These are phyloP conservation scores for Eudasyphora cyanicolor DNA, from an alignment of 2,888 invertebrate species.

Conservation along the genomic window DNA sequence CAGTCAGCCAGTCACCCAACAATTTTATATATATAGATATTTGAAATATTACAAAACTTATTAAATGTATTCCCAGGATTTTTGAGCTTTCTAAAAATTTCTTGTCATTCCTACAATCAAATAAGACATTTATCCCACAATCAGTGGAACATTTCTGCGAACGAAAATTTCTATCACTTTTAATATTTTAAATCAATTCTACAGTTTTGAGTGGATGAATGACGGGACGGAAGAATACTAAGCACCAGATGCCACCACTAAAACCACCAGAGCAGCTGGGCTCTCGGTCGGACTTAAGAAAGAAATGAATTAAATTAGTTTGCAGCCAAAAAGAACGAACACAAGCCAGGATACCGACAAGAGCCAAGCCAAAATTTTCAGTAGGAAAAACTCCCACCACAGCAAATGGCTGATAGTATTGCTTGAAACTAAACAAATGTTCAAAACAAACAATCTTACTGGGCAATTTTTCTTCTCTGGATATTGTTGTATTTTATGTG, in stretches of 20 bases:
- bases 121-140: not conserved
- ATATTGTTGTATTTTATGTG: not conserved
- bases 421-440: not conserved
- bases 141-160: not conserved
- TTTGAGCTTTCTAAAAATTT: not conserved
- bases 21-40: too few relatives aligned
- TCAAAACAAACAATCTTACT: conserved; percentile 28
- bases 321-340: not conserved
- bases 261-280: conserved; percentile 33
- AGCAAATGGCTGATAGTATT: not conserved
- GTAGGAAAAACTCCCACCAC: not conserved
- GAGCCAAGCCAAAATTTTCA: conserved; percentile 10
- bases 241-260: conserved; percentile 3
- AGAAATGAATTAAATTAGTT: conserved; percentile 50
- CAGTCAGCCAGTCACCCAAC: too few relatives aligned
- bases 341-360: not conserved
- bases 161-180: not conserved
- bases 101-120: not conserved
- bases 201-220: not conserved
- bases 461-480: conserved; percentile 8
- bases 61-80: too few relatives aligned
- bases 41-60: too few relatives aligned
- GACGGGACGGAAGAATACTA: not conserved
- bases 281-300: conserved; percentile 34
- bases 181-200: conserved; percentile 14